These are phyloP conservation scores for Eurytemora carolleeae DNA, from an alignment of 1,140 invertebrate species.

Conservation along the genomic window DNA sequence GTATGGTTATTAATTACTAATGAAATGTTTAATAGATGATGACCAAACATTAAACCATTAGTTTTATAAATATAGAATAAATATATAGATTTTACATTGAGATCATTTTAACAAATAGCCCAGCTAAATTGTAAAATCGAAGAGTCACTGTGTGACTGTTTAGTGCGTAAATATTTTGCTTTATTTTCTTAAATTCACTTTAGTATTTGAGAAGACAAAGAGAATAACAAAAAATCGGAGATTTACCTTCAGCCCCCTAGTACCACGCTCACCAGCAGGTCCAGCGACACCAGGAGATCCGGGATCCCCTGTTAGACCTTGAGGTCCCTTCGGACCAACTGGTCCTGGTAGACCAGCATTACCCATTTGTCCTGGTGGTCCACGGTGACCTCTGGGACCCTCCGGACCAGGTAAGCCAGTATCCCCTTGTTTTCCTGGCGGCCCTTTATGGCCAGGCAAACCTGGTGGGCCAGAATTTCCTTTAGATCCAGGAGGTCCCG, in stretches of 20 bases:
- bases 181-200: no score
- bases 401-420: constrained; percentile 50
- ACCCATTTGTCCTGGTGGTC: constrained; percentile 43
- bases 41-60: no score
- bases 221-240: no score
- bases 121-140: no score
- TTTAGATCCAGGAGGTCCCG: constrained; percentile 41
- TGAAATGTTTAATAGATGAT: no score
- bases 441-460: constrained; percentile 49
- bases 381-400: constrained; percentile 47
- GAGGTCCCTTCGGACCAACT: constrained; percentile 42
- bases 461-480: constrained; percentile 44
- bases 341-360: constrained; percentile 42
- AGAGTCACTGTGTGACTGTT: constrained; percentile 49
- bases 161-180: constrained; percentile 46
- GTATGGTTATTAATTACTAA: no score
- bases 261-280: constrained; percentile 49
- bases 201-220: no score
- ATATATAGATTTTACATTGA: no score
- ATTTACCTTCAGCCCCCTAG: constrained; percentile 47
- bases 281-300: constrained; percentile 46
- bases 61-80: no score
- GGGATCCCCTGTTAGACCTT: constrained; percentile 36
- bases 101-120: no score
- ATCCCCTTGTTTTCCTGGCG: constrained; percentile 43